Percentiles rank a stretch among this genome's conserved stretches.
phyloP scores from a whole-genome alignment of 2,888 invertebrate genomes.

The Fragum whitleyi region DNA sequence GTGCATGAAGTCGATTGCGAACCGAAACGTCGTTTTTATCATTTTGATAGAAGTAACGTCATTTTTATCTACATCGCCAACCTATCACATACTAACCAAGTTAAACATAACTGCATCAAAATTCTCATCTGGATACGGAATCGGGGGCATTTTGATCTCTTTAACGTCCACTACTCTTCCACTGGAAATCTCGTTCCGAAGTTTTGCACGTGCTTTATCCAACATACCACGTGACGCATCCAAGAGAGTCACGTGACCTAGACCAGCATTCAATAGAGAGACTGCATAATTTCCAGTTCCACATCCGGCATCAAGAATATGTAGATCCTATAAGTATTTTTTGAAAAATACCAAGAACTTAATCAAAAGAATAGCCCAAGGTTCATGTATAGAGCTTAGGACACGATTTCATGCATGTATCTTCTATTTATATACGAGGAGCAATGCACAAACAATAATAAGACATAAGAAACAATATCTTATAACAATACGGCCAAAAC shows the following conservation, averaged over 20 bases:
- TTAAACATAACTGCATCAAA: slow-evolving; percentile 62
- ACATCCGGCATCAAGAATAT: slow-evolving; percentile 56
- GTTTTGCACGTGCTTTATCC: slow-evolving; percentile 48
- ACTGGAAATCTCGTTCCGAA: slow-evolving; percentile 22
- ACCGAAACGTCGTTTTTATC: too few species aligned
- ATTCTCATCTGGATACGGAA: slow-evolving; percentile 44
- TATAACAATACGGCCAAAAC: too few species aligned
- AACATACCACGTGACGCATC: slow-evolving; percentile 57
- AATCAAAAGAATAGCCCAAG: too few species aligned
- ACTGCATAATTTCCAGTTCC: slow-evolving; percentile 44
- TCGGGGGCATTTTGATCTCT: slow-evolving; percentile 30
- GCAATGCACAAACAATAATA: too few species aligned
- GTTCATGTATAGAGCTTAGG: too few species aligned
- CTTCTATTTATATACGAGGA: too few species aligned
- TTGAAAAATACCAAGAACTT: neutral
- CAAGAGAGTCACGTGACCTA: slow-evolving; percentile 44
- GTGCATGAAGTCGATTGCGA: too few species aligned
- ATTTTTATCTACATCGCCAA: too few species aligned
- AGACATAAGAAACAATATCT: too few species aligned
- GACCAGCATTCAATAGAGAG: slow-evolving; percentile 39
- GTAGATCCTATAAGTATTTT: slow-evolving; percentile 45
- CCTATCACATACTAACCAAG: slow-evolving; percentile 46
- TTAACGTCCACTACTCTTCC: slow-evolving; percentile 28
- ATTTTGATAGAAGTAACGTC: too few species aligned
- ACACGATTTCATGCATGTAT: too few species aligned